A percentile compares a stretch with the other conserved stretches of the same genome.
phyloP scores from a whole-genome alignment of 2,888 invertebrate genomes.

The Tipula helvola region DNA sequence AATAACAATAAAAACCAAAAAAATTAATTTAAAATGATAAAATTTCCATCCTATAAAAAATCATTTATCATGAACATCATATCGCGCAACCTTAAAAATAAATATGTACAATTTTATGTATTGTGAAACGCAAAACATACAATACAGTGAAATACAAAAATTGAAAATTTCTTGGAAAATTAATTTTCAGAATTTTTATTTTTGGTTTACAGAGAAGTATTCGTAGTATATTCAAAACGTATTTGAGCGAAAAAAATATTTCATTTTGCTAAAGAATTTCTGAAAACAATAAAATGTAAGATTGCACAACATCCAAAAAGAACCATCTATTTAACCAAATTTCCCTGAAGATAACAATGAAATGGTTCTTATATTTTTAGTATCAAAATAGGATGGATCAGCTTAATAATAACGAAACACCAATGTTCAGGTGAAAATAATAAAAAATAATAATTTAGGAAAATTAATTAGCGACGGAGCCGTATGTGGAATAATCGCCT shows the following conservation, averaged over 20 bases:
- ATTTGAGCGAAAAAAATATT: neutral
- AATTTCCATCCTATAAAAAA: neutral
- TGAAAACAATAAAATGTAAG: no score
- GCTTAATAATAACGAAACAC: no score
- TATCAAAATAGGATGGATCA: no score
- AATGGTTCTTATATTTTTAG: no score
- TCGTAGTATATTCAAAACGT: neutral
- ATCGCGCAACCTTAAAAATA: neutral
- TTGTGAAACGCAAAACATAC: neutral
- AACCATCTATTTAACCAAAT: no score
- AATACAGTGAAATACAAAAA: neutral
- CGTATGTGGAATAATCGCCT: no score
- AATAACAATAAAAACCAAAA: neutral
- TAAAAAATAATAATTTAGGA: no score
- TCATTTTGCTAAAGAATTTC: neutral
- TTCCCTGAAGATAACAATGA: no score
- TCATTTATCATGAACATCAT: neutral
- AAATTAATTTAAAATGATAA: neutral
- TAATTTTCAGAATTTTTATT: neutral
- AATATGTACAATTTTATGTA: neutral
- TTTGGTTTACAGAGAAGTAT: neutral
- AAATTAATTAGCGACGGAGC: no score
- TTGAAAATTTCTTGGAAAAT: neutral
- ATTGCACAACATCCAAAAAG: no score
- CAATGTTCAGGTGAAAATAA: no score